Conservation (phyloP, 2,113 vertebrate genomes). For the Phylloscopus trochiloides region DNA sequence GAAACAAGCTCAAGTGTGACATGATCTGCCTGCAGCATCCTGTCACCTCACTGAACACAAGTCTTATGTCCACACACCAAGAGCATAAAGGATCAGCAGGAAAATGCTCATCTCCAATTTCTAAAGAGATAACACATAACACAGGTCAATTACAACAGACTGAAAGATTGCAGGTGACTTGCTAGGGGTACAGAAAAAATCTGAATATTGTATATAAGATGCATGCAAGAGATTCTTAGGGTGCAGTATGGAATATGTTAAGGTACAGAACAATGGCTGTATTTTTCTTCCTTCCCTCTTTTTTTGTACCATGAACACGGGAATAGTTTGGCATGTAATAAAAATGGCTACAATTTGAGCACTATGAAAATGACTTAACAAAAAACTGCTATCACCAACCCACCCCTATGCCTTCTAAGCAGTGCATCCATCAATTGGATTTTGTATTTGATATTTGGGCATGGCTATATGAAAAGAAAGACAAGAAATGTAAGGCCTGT, state of each 20-base stretch:
- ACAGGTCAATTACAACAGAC: background rate
- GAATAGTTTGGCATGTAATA: background rate
- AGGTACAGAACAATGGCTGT: background rate
- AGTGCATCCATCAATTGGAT: constrained; percentile 40
- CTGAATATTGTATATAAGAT: background rate
- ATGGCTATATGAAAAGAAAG: constrained; percentile 41
- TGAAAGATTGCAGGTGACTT: background rate
- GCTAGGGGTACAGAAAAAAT: background rate
- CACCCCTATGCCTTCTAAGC: constrained; percentile 57
- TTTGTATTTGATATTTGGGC: constrained; percentile 45
- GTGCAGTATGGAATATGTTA: background rate
- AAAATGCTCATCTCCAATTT: background rate
- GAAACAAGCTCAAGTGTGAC: background rate
- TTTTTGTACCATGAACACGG: background rate
- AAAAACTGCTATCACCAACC: constrained; percentile 8
- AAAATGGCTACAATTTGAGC: background rate
- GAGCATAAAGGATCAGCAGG: background rate
- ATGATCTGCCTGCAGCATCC: background rate
- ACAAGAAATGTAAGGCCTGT: background rate
- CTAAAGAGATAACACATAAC: background rate
- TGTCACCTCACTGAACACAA: background rate
- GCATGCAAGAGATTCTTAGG: background rate
- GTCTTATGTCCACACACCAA: background rate
- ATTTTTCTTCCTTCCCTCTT: background rate
- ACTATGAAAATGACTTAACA: background rate